Conservation (phyloP, 2,113 vertebrate species). For the Meleagris gallopavo region DNA sequence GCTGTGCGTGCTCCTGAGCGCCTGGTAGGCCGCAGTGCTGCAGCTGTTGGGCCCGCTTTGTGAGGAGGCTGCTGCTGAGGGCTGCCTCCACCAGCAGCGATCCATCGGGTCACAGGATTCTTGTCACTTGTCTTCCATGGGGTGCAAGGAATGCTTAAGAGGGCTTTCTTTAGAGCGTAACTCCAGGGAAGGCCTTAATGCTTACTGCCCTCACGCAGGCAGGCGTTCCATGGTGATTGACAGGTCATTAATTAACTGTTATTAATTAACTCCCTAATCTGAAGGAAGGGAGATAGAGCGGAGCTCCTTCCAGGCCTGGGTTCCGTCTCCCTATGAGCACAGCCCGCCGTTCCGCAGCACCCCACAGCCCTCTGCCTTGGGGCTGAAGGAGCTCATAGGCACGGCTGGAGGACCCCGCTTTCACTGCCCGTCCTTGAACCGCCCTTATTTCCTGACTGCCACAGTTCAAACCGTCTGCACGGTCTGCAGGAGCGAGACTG, state of each 20-base stretch:
- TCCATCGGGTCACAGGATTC: slow-evolving; percentile 40
- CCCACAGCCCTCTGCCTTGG: slow-evolving; percentile 3
- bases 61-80: background rate
- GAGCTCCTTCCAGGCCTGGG: background rate
- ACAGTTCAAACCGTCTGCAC: background rate
- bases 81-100: background rate
- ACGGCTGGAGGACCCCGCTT: background rate
- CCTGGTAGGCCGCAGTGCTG: background rate
- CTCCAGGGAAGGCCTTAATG: slow-evolving; percentile 19
- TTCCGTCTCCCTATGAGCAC: background rate
- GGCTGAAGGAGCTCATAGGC: slow-evolving; percentile 9
- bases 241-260: slow-evolving; percentile 41
- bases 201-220: background rate
- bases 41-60: background rate
- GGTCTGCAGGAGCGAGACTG: background rate
- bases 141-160: background rate
- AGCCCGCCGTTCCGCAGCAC: background rate
- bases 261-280: slow-evolving; percentile 58
- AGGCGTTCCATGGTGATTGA: background rate
- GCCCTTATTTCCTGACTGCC: slow-evolving; percentile 9
- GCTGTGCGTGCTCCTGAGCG: background rate
- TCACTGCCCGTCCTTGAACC: background rate
- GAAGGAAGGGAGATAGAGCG: background rate
- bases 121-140: background rate
- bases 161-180: background rate